Conservation (phyloP, 2,888 invertebrate genomes). For the Apamea anceps region DNA sequence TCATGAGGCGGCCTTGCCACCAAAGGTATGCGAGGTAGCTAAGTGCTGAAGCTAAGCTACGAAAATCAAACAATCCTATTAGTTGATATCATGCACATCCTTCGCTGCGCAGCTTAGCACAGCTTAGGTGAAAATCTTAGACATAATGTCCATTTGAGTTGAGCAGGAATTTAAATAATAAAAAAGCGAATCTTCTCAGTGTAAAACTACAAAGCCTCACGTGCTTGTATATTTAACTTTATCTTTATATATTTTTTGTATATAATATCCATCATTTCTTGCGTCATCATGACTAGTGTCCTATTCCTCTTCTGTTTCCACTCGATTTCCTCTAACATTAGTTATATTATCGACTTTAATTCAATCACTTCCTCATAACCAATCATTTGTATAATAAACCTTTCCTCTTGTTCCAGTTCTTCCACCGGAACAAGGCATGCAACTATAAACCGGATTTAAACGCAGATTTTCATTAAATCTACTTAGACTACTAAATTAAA, state of each 20-base stretch:
- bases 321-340: neutral
- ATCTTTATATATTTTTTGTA: neutral
- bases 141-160: neutral
- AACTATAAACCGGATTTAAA: constrained; percentile 20
- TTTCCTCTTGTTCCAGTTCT: constrained; percentile 48
- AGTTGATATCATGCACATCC: neutral
- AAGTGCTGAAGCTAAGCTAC: neutral
- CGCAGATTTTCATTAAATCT: neutral
- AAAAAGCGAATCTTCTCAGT: neutral
- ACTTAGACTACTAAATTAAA: neutral
- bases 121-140: neutral
- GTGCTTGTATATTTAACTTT: neutral
- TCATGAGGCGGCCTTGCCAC: neutral
- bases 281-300: neutral
- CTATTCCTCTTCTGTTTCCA: neutral
- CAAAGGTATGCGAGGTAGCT: neutral
- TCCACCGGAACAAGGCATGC: constrained; percentile 53
- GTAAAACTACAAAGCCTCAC: neutral
- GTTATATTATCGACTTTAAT: neutral
- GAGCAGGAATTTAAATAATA: neutral
- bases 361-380: neutral
- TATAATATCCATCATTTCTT: neutral
- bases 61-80: neutral
- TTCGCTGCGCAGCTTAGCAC: neutral
- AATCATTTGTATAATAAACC: neutral